A percentile compares a stretch with the other conserved stretches of the same genome.
Conservation (phyloP, 1,140 invertebrate genomes). For the Conus betulinus region DNA sequence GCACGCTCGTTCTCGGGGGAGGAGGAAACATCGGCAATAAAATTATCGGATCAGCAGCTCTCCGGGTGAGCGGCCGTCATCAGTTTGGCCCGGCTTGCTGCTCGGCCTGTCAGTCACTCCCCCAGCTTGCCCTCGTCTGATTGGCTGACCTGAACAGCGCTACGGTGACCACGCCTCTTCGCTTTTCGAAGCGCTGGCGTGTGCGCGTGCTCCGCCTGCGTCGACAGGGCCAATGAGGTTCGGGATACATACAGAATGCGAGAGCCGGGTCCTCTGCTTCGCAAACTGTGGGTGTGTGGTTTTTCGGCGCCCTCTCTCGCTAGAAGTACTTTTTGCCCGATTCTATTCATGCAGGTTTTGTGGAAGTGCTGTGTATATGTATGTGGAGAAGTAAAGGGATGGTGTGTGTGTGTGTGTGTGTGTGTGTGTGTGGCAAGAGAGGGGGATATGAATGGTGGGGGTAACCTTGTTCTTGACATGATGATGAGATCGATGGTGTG, state of each 20-base stretch:
- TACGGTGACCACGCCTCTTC: background rate
- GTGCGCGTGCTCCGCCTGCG: background rate
- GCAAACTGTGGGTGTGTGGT: no score
- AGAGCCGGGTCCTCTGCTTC: background rate
- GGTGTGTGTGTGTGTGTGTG: no score
- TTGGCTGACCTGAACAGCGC: background rate
- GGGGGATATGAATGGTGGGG: no score
- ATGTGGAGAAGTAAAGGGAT: no score
- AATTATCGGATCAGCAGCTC: conserved; percentile 33
- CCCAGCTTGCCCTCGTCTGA: background rate
- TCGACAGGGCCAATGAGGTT: background rate
- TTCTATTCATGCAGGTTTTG: no score
- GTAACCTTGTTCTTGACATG: no score
- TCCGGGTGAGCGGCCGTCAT: background rate
- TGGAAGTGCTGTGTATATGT: no score
- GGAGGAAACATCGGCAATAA: conserved; percentile 16
- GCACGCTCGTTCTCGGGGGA: background rate
- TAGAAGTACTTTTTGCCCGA: no score
- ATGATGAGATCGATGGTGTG: no score
- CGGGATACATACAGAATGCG: background rate
- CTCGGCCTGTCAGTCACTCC: background rate
- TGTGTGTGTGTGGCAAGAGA: no score
- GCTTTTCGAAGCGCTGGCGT: background rate
- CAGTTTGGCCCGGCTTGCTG: background rate
- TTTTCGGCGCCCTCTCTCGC: no score